Evolutionary conservation across 2,797 vertebrate species (phyloP).

Genomic region (Gallinago stenura): DNA sequence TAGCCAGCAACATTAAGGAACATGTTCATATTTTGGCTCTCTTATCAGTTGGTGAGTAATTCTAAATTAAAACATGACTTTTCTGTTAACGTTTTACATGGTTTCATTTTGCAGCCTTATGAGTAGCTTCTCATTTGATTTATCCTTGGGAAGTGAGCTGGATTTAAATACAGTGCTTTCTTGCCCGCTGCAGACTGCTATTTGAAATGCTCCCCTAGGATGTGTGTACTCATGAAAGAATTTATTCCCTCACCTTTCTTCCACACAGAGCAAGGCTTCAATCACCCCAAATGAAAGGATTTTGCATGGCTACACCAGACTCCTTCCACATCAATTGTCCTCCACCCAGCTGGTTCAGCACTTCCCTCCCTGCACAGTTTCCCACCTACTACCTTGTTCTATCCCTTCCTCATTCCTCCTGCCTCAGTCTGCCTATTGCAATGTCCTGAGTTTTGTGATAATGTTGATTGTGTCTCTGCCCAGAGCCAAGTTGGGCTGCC

Average conservation of each 20-base stretch:
- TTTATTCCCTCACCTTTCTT: neutral
- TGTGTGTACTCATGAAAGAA: neutral
- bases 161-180: neutral
- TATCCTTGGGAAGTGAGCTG: neutral
- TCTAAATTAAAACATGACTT: constrained; percentile 1
- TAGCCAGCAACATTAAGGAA: neutral
- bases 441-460: neutral
- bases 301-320: neutral
- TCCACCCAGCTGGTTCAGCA: neutral
- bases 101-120: constrained; percentile 5
- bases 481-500: neutral
- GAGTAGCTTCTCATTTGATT: neutral
- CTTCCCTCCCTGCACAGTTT: neutral
- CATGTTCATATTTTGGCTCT: neutral
- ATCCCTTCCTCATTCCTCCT: neutral
- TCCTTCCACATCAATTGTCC: neutral
- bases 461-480: neutral
- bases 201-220: neutral
- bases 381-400: accelerated
- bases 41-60: neutral
- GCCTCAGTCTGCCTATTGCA: neutral
- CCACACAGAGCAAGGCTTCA: neutral
- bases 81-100: neutral
- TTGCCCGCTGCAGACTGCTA: neutral
- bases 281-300: neutral